phyloP scores from a whole-genome alignment of 1,140 invertebrate genomes.

The Drosophila chauvacae region DNA sequence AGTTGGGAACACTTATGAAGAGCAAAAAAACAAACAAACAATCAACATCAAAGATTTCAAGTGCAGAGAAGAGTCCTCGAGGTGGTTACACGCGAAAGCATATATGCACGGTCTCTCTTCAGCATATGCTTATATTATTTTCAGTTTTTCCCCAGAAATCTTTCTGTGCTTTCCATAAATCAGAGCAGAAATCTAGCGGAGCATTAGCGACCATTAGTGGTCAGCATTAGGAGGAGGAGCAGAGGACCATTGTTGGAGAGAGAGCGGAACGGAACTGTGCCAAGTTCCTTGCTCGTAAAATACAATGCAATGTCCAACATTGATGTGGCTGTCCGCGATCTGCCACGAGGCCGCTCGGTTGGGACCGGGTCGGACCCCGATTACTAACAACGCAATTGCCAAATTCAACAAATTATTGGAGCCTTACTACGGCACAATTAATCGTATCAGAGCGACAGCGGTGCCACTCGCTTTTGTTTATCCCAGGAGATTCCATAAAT shows the following conservation, averaged over 20 bases:
- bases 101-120: background rate
- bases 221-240: background rate
- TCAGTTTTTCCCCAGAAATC: constrained; percentile 4
- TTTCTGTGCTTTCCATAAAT: constrained; percentile 62
- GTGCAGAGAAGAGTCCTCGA: constrained; percentile 44
- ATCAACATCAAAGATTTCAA: constrained; percentile 47
- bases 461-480: constrained; percentile 6
- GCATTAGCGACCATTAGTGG: constrained; percentile 44
- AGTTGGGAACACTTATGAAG: constrained; percentile 43
- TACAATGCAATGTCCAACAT: constrained; percentile 59
- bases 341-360: constrained; percentile 26
- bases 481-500: constrained; percentile 1
- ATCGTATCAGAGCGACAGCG: constrained; percentile 34
- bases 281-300: constrained; percentile 70
- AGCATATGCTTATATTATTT: constrained; percentile 17
- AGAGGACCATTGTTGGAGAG: constrained; percentile 48
- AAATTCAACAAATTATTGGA: constrained; percentile 71
- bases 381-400: constrained; percentile 78
- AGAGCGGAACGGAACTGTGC: constrained; percentile 60
- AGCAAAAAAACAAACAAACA: constrained; percentile 12
- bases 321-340: constrained; percentile 41
- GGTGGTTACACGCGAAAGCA: constrained; percentile 19
- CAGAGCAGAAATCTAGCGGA: constrained; percentile 66
- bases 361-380: constrained; percentile 58
- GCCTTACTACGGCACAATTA: constrained; percentile 57